Percentiles rank a stretch among this genome's conserved stretches.
Conservation (phyloP, 2,888 invertebrate genomes). For the Thymelicus acteon region DNA sequence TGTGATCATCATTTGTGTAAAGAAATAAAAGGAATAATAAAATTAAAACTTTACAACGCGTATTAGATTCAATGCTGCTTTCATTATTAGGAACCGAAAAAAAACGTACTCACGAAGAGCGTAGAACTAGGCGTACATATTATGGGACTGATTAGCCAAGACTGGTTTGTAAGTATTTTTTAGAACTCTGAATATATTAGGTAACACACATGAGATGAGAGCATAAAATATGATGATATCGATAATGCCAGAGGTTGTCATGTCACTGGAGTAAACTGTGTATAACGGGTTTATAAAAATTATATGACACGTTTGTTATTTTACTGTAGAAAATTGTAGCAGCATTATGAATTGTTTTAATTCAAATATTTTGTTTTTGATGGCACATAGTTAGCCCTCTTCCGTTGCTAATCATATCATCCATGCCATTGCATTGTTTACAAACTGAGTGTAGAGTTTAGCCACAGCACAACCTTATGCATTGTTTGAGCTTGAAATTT, state of each 20-base stretch:
- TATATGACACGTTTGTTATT: too few species aligned
- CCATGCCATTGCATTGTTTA: slow-evolving; percentile 5
- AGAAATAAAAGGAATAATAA: background rate
- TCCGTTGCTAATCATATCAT: slow-evolving; percentile 6
- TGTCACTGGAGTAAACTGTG: too few species aligned
- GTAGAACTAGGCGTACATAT: background rate
- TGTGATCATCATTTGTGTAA: background rate
- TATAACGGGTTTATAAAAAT: background rate
- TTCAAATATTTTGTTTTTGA: slow-evolving; percentile 1
- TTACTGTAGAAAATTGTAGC: too few species aligned
- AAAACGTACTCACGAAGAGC: background rate
- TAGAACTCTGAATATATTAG: background rate
- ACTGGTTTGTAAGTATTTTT: slow-evolving; percentile 1
- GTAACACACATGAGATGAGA: background rate
- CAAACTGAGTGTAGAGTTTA: too few species aligned
- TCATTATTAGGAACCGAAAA: background rate
- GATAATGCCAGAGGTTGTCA: too few species aligned
- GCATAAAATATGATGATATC: background rate
- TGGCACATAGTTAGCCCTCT: background rate
- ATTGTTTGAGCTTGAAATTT: background rate
- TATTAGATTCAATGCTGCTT: background rate
- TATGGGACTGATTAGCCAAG: background rate
- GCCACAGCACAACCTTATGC: background rate
- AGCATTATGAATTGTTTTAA: background rate
- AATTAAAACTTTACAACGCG: background rate